These are phyloP conservation scores for Julus scandinavius DNA, from an alignment of 2,888 invertebrate genomes.

Conservation along the genomic window DNA sequence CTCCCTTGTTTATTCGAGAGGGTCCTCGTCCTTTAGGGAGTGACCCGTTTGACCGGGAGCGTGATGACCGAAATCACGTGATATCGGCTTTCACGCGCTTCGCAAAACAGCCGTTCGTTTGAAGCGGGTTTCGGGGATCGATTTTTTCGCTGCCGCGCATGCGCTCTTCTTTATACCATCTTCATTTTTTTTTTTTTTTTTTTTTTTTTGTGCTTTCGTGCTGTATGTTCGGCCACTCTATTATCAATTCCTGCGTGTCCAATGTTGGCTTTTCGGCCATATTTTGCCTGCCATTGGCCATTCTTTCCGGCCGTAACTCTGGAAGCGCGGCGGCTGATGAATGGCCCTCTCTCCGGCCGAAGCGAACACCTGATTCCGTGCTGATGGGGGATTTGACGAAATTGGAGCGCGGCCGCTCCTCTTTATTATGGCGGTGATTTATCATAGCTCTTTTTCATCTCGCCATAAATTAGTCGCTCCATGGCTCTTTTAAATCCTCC, in stretches of 20 bases:
- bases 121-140: not conserved
- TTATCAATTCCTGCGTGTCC: slow-evolving; percentile 21
- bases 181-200: no score
- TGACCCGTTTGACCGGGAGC: not conserved
- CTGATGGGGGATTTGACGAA: slow-evolving; percentile 27
- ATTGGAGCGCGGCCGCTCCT: not conserved
- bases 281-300: slow-evolving; percentile 7
- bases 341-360: not conserved
- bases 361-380: not conserved
- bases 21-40: slow-evolving; percentile 16
- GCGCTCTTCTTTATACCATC: not conserved
- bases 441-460: slow-evolving; percentile 10
- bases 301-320: not conserved
- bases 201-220: not conserved
- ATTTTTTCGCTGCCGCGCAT: not conserved
- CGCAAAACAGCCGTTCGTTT: not conserved
- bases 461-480: slow-evolving; percentile 17
- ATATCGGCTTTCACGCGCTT: not conserved
- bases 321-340: not conserved
- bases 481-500: not conserved
- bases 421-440: slow-evolving; percentile 12
- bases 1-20: not conserved
- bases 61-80: slow-evolving; percentile 12
- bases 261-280: not conserved
- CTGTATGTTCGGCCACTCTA: not conserved